Percentiles rank a stretch among this genome's conserved stretches.
These are phyloP conservation scores for Chrysocyon brachyurus DNA, from an alignment of 2,797 vertebrate genomes.

Conservation along the genomic window DNA sequence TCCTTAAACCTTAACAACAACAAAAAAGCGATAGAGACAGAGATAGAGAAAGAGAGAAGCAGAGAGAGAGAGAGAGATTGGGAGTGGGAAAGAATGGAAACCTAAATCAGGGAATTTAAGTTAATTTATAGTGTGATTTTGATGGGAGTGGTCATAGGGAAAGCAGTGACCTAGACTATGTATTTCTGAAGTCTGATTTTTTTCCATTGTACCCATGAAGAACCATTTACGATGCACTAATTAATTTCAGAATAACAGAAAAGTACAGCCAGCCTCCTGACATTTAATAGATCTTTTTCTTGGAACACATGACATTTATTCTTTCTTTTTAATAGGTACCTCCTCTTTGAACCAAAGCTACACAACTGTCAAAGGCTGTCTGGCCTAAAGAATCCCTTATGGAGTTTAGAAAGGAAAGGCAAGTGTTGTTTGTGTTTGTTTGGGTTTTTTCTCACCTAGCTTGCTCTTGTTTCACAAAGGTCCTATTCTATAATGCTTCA, in stretches of 20 bases:
- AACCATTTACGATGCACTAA: neutral
- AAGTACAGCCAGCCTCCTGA: neutral
- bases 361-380: neutral
- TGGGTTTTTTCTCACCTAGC: neutral
- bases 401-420: neutral
- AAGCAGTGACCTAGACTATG: neutral
- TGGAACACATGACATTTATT: neutral
- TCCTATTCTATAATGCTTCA: neutral
- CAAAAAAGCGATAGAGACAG: neutral
- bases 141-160: neutral
- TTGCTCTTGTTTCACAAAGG: neutral
- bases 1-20: neutral
- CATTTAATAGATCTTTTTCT: neutral
- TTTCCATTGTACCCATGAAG: neutral
- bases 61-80: neutral
- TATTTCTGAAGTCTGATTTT: neutral
- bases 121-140: neutral
- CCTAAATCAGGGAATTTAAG: neutral
- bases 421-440: no score
- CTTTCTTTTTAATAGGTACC: neutral
- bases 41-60: neutral
- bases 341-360: neutral
- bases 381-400: neutral
- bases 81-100: neutral
- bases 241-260: conserved; percentile 14